Percentiles rank a stretch among this genome's conserved stretches.
Conservation (phyloP, 2,113 vertebrate genomes). For the Brachirus orientalis region DNA sequence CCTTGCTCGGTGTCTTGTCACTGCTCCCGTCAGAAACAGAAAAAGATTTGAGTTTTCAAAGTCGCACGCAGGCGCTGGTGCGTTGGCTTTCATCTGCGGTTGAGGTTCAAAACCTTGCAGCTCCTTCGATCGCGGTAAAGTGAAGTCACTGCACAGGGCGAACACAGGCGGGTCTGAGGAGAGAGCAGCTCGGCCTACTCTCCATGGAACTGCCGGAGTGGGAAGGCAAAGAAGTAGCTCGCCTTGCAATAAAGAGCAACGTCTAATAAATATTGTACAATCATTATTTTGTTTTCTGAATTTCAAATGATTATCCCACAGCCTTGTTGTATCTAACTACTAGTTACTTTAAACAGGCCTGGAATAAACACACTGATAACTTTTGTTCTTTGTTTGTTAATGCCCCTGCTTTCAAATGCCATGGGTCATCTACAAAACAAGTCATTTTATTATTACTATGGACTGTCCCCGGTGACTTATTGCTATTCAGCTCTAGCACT, state of each 20-base stretch:
- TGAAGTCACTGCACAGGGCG: conserved; percentile 60
- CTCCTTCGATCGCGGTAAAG: conserved; percentile 59
- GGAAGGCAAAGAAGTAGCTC: conserved; percentile 35
- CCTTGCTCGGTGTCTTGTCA: conserved; percentile 63
- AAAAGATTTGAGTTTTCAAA: conserved; percentile 71
- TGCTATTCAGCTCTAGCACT: conserved; percentile 53
- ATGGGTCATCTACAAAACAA: conserved; percentile 68
- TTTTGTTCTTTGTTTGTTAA: conserved; percentile 53
- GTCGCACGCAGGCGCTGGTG: conserved; percentile 57
- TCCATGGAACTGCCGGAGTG: conserved; percentile 54
- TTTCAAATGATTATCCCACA: conserved; percentile 70
- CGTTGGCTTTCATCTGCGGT: conserved; percentile 70
- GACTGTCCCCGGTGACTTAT: conserved; percentile 73
- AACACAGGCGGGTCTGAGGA: conserved; percentile 64
- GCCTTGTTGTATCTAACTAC: conserved; percentile 38
- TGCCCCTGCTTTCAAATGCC: conserved; percentile 44
- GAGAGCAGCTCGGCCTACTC: conserved; percentile 63
- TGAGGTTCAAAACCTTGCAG: conserved; percentile 75
- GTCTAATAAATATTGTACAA: conserved; percentile 71
- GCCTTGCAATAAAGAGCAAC: conserved; percentile 74
- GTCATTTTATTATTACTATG: conserved; percentile 70
- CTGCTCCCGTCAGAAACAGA: conserved; percentile 55
- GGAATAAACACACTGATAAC: conserved; percentile 61
- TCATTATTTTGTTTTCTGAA: conserved; percentile 71
- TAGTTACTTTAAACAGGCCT: conserved; percentile 49